Percentiles rank a stretch among this genome's conserved stretches.
Conservation (phyloP, 53 echinoderm and acorn worm genomes). For the Echinarachnius parma region DNA sequence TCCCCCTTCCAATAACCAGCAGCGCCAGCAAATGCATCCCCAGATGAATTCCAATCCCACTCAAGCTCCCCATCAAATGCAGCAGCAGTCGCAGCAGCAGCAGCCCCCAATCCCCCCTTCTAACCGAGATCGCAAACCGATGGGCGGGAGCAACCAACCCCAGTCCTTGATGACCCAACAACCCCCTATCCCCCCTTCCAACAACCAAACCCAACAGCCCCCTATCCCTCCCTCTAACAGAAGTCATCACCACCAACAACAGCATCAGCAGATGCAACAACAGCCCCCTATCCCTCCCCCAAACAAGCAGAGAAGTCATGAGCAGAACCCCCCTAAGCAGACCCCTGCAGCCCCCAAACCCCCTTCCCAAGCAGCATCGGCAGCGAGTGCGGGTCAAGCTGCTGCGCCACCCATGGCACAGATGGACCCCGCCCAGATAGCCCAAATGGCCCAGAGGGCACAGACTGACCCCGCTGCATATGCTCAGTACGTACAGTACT, state of each 20-base stretch:
- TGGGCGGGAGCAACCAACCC: too few species aligned
- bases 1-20: slow-evolving; percentile 30
- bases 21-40: slow-evolving; percentile 20
- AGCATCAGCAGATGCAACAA: slow-evolving; percentile 15
- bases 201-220: slow-evolving; percentile 37
- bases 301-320: slow-evolving; percentile 2
- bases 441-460: slow-evolving; percentile 47
- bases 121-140: slow-evolving; percentile 2
- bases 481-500: slow-evolving; percentile 90
- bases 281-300: slow-evolving; percentile 37
- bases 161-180: too few species aligned
- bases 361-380: neutral
- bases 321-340: slow-evolving; percentile 22
- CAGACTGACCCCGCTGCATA: slow-evolving; percentile 73
- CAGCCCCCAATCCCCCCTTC: slow-evolving; percentile 33
- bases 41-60: neutral
- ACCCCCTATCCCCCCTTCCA: slow-evolving; percentile 26
- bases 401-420: slow-evolving; percentile 23
- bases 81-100: slow-evolving; percentile 15
- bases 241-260: neutral
- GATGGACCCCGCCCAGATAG: slow-evolving; percentile 58
- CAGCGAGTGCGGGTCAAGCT: neutral
- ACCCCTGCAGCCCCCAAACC: slow-evolving; percentile 6
- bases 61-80: too few species aligned
- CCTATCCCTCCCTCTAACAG: slow-evolving; percentile 27